A percentile compares a stretch with the other conserved stretches of the same genome.
Conservation (phyloP, 2,888 invertebrate genomes). For the Perdita meconis region DNA sequence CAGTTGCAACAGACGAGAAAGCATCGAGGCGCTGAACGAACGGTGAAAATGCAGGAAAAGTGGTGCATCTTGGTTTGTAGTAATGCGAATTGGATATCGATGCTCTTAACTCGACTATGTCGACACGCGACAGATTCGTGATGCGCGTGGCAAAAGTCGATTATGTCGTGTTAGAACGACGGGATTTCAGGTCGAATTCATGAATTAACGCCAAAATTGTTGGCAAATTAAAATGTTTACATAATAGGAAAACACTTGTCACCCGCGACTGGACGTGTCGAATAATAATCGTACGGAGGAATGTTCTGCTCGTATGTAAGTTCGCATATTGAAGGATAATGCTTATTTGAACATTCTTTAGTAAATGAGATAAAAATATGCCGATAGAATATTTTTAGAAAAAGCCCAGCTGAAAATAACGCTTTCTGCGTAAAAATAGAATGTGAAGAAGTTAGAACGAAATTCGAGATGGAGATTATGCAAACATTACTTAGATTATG, state of each 20-base stretch:
- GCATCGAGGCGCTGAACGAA: slow-evolving; percentile 36
- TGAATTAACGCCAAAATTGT: slow-evolving; percentile 33
- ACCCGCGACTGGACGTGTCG: not conserved
- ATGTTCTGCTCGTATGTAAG: not conserved
- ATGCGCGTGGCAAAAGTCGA: slow-evolving; percentile 44
- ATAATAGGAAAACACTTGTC: not conserved
- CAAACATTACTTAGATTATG: no score
- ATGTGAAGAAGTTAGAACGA: no score
- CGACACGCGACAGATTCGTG: slow-evolving; percentile 31
- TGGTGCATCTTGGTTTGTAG: slow-evolving; percentile 23
- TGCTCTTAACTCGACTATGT: slow-evolving; percentile 38
- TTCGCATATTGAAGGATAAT: not conserved
- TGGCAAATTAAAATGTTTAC: slow-evolving; percentile 29
- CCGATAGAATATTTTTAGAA: not conserved
- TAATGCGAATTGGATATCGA: slow-evolving; percentile 35
- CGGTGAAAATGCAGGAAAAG: slow-evolving; percentile 40
- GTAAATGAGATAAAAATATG: not conserved
- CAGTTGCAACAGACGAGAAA: slow-evolving; percentile 19
- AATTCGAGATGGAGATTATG: no score
- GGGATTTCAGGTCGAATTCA: slow-evolving; percentile 41
- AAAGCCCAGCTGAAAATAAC: no score
- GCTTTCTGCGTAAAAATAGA: no score
- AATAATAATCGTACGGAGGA: not conserved
- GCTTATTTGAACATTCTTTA: not conserved
- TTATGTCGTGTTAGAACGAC: slow-evolving; percentile 23